Conservation (phyloP, 2,113 vertebrate species). For the Chaetops frenatus region DNA sequence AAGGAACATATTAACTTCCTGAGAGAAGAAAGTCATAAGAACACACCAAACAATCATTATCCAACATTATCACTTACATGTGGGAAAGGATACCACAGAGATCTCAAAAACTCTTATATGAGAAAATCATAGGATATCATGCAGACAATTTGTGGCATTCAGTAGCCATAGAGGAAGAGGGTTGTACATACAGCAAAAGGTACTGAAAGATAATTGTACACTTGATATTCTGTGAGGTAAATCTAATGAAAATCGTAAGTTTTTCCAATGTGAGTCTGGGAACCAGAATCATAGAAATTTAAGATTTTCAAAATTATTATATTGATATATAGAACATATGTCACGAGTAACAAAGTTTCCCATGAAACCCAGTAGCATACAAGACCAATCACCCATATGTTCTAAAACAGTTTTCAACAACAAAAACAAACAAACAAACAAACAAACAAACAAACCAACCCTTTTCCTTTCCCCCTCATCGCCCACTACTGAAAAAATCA, state of each 20-base stretch:
- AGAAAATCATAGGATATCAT: neutral
- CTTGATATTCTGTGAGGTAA: neutral
- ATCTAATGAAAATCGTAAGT: neutral
- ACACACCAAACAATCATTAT: neutral
- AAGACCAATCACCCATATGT: neutral
- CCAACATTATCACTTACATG: neutral
- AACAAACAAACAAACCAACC: neutral
- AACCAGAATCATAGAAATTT: neutral
- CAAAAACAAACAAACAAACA: no score
- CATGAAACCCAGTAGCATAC: neutral
- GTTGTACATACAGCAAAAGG: neutral
- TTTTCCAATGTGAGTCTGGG: neutral
- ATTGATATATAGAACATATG: neutral
- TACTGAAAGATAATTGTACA: neutral
- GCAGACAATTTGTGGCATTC: neutral
- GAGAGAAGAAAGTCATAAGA: neutral
- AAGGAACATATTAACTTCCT: neutral
- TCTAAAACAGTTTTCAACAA: neutral
- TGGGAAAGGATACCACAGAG: neutral
- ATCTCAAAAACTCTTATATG: accelerated
- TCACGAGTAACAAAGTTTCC: neutral
- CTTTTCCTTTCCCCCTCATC: accelerated
- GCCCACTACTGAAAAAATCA: neutral
- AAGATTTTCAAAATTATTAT: neutral
- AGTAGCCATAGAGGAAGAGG: accelerated